A percentile compares a stretch with the other conserved stretches of the same genome.
Evolutionary conservation across 2,888 invertebrate genomes (phyloP).

Genomic region (Pyrocoelia pectoralis): DNA sequence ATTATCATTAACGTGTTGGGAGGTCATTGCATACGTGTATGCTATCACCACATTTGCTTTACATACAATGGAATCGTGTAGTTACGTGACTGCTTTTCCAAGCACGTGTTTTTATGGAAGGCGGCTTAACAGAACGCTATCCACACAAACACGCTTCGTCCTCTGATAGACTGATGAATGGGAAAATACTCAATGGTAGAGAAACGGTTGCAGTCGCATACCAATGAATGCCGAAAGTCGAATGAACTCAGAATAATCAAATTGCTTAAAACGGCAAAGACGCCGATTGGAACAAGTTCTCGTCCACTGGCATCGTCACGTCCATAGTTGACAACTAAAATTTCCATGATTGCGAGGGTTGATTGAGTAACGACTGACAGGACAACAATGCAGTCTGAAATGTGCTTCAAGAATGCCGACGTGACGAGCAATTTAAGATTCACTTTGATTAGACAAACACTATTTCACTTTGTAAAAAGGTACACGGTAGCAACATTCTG

Average conservation of each 20-base stretch:
- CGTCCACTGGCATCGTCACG: constrained; percentile 40
- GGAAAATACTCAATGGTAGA: constrained; percentile 49
- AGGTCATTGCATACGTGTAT: constrained; percentile 52
- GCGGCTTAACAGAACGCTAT: constrained; percentile 38
- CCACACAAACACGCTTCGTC: constrained; percentile 39
- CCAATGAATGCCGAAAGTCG: constrained; percentile 47
- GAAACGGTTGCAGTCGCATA: constrained; percentile 47
- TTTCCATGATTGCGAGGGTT: constrained; percentile 49
- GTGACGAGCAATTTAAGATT: constrained; percentile 48
- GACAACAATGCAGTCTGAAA: constrained; percentile 52
- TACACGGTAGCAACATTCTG: constrained; percentile 22
- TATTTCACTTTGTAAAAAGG: constrained; percentile 9
- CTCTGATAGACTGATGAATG: constrained; percentile 52
- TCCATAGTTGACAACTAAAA: constrained; percentile 47
- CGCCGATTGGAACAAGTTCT: constrained; percentile 36
- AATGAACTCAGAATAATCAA: constrained; percentile 38
- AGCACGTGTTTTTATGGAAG: constrained; percentile 55
- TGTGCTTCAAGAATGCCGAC: constrained; percentile 52
- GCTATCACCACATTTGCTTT: constrained; percentile 53
- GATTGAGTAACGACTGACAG: constrained; percentile 59
- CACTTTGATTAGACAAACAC: constrained; percentile 37
- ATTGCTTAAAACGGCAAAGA: constrained; percentile 44
- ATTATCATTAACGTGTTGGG: constrained; percentile 58
- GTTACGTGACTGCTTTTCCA: constrained; percentile 57
- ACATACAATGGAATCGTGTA: constrained; percentile 58